Evolutionary conservation across 1,140 invertebrate genomes (phyloP).

Genomic region (Ostrea denselamellosa): DNA sequence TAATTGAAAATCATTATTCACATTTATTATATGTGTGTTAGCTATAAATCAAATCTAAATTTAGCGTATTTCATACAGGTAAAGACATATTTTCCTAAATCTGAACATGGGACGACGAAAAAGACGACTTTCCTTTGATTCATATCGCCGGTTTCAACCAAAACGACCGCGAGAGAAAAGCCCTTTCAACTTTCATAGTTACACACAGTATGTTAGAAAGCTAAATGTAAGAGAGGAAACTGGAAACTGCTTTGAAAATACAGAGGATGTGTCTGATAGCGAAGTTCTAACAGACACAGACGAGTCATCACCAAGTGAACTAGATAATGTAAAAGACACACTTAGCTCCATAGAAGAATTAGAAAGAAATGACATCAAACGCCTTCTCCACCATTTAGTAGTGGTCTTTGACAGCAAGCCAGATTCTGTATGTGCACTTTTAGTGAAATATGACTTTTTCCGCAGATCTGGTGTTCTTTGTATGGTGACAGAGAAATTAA

Average conservation of each 20-base stretch:
- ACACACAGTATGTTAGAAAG: background rate
- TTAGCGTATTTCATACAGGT: background rate
- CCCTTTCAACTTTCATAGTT: background rate
- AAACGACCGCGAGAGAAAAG: slow-evolving; percentile 2
- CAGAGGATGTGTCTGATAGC: background rate
- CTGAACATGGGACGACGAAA: background rate
- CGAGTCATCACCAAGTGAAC: background rate
- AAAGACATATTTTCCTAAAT: background rate
- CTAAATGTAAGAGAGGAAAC: background rate
- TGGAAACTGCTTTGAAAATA: background rate
- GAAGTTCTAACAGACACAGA: background rate
- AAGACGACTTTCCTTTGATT: background rate
- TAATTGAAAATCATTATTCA: background rate
- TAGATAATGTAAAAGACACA: background rate
- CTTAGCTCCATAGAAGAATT: background rate
- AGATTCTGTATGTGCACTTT: background rate
- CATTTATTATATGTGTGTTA: background rate
- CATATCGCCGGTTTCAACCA: background rate
- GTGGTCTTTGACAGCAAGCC: background rate
- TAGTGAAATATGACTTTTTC: background rate
- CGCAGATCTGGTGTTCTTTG: background rate
- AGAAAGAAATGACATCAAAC: background rate
- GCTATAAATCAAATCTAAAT: background rate
- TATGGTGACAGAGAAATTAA: background rate
- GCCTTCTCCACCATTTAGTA: background rate